A percentile compares a stretch with the other conserved stretches of the same genome.
phyloP scores from a whole-genome alignment of 2,113 vertebrate genomes.

The Petromus typicus region DNA sequence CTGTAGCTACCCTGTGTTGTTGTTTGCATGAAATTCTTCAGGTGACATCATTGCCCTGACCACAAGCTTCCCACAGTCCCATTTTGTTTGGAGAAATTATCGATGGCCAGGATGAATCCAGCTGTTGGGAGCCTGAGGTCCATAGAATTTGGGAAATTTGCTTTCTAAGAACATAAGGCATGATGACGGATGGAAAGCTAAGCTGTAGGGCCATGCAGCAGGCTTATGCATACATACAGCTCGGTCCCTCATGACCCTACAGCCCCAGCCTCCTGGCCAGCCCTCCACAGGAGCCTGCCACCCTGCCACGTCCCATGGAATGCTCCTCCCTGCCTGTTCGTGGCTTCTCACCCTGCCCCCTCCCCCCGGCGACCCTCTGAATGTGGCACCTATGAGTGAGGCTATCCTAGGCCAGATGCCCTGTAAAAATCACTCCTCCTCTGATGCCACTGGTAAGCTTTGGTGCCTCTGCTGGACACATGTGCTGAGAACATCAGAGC shows the following conservation, averaged over 20 bases:
- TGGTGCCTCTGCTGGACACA: background rate
- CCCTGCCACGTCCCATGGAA: accelerated
- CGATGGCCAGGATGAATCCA: background rate
- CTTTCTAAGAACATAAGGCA: background rate
- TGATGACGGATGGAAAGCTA: accelerated
- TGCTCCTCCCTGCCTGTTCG: accelerated
- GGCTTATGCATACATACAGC: accelerated
- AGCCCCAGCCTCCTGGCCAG: background rate
- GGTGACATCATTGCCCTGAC: background rate
- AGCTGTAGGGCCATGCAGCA: accelerated
- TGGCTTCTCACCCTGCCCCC: accelerated
- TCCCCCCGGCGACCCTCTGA: background rate
- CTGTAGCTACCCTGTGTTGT: background rate
- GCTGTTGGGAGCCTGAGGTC: background rate
- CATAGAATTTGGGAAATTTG: accelerated
- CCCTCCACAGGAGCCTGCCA: accelerated
- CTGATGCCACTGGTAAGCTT: background rate
- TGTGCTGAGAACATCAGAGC: background rate
- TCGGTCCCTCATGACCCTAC: background rate
- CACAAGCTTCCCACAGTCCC: accelerated
- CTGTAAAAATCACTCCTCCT: accelerated
- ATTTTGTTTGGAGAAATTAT: accelerated
- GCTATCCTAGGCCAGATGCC: no score
- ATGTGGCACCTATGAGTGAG: accelerated
- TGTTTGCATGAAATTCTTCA: background rate